Conservation (phyloP, 2,888 invertebrate species). For the Epistrophe eligans region DNA sequence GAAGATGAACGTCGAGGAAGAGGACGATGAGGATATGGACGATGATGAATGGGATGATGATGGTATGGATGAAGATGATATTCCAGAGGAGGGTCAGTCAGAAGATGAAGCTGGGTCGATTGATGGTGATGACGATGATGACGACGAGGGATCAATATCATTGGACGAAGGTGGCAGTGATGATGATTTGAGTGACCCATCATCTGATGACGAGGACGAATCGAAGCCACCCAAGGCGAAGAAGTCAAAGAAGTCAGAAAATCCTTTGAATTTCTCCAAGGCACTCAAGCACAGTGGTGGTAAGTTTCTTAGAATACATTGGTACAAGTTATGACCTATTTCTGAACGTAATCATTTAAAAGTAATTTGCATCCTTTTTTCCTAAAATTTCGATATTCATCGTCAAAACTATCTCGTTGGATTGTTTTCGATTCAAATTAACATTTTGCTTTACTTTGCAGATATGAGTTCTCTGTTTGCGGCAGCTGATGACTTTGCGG, state of each 20-base stretch:
- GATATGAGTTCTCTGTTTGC: conserved; percentile 89
- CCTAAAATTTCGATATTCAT: too few relatives aligned
- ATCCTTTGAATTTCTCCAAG: conserved; percentile 80
- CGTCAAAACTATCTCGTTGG: too few relatives aligned
- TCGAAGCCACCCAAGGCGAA: conserved; percentile 79
- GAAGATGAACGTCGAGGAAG: conserved; percentile 76
- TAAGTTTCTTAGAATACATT: conserved; percentile 66
- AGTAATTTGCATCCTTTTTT: too few relatives aligned
- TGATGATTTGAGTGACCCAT: conserved; percentile 79
- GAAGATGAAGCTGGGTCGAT: conserved; percentile 81
- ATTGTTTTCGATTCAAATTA: background rate
- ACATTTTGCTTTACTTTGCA: conserved; percentile 65
- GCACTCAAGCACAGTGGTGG: conserved; percentile 82
- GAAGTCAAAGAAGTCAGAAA: conserved; percentile 78
- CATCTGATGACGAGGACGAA: conserved; percentile 70
- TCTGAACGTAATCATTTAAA: too few relatives aligned
- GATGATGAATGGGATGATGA: conserved; percentile 82
- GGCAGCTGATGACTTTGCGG: conserved; percentile 95
- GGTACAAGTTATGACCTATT: background rate
- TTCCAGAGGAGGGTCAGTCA: conserved; percentile 76
- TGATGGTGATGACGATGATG: conserved; percentile 78
- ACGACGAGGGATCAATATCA: conserved; percentile 77
- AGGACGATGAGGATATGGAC: conserved; percentile 81
- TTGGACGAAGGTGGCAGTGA: conserved; percentile 77
- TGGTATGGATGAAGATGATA: conserved; percentile 80